Base-by-base conservation (phyloP, 2,113 vertebrate genomes). In the Passer domesticus region DNA sequence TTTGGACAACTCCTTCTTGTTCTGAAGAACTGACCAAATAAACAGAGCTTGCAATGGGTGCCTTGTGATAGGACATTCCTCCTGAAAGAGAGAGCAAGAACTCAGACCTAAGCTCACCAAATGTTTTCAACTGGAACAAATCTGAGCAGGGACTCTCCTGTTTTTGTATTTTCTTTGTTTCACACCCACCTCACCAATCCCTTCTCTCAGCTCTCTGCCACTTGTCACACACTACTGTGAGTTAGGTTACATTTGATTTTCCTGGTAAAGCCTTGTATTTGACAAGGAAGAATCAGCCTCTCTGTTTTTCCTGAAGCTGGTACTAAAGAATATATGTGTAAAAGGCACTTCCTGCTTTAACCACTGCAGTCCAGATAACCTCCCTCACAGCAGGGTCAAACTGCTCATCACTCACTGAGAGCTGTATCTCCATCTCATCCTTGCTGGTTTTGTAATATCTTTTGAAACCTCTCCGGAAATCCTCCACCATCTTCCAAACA, bases 21-120 rank as follows among this genome's bases (percentile, higher is more conserved):
- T 99, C 97, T 99, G 99, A 86, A 99, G 97, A 6, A 99, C 90
- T n/a, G 99, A 98, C 99, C 99, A 99, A 88, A 99, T 99, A 96
- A 99, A 99, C 46, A 99, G 98, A 56, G 99, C 99, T 81, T 98
- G 98, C 81, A 98, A 92, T 0, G 98, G 98, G 27, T 99, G 98
- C 63, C 97, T 98, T 14, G 98, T 98, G n/a, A 98, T 98, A 27
- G 97, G 97, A 72, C 97, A 97, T 22, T 97, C 96, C 13, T 98
- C 98, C 98, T 98, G 94, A 64, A 95, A 93, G 20, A 86, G 62
- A 94, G 70, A 89, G 31, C 30, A 67, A 49, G 15, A 44, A 5
- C 7, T 11, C 86, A 93, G 31, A 39, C 17, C 15, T 12, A 35
- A 66, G 23, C 3, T 73, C 62, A 75, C 11, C 35, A 41, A 41